Evolutionary conservation across 2,797 vertebrate species (phyloP), one percentile per base, ranked within the genome.

Genomic region (Tolypeutes matacus): DNA sequence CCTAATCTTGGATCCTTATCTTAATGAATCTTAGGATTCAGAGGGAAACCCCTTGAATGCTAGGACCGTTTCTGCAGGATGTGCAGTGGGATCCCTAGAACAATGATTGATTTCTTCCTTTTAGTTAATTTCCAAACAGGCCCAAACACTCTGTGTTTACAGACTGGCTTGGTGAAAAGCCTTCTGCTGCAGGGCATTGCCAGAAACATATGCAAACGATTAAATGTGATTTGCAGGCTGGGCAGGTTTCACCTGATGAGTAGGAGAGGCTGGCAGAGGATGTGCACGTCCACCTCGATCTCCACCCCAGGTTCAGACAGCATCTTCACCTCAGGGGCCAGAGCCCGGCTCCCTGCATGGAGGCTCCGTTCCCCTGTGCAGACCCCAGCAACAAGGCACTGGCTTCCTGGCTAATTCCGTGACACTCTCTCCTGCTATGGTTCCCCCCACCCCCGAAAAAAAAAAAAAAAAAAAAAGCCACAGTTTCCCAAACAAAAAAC

Each of bases 211-310:
- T 42, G 75, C 0, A 77, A 88, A 97, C 53, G 1, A 89, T 83
- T 85, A 94, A 90, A 78, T 97, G 92, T 80, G 96, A 97, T 97
- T 96, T 98, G 95, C 94, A 96, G 86, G 56, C 96, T 91, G 92
- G 51, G 65, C 64, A n/a, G n/a, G n/a, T n/a, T n/a, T n/a, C n/a
- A n/a, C n/a, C n/a, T n/a, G 92, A 97, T 98, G 97, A 97, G 97
- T 75, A 94, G 95, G 73, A 93, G 97, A 97, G 95, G 93, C 49
- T 39, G 15, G 51, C 91, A 96, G 96, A 98, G 97, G 86, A 96
- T 93, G 95, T 82, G 94, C 88, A 96, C 95, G 92, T 97, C 92
- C 96, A 69, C 95, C 96, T 93, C 96, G 94, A 97, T 96, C 96
- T 90, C 81, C 89, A 94, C 96, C 95, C 97, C 85, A 83, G 95